Conservation (phyloP, 2,797 vertebrate genomes). For the Staurois parvus region DNA sequence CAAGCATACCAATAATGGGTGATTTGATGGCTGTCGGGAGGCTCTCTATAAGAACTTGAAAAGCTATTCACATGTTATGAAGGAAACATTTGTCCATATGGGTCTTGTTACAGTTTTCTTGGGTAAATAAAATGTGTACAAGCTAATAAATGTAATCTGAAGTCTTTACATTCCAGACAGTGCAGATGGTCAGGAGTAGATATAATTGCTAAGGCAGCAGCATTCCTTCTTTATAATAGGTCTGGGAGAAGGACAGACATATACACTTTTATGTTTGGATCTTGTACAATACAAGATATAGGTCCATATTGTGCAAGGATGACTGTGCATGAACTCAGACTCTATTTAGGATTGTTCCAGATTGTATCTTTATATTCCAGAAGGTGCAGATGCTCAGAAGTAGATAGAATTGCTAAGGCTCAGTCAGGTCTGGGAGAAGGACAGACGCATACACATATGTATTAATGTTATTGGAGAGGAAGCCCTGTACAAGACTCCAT, state of each 20-base stretch:
- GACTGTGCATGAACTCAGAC: too few species aligned
- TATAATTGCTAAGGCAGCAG: background rate
- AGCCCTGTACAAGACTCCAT: too few species aligned
- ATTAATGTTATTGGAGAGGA: too few species aligned
- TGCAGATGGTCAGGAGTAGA: background rate
- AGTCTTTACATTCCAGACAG: conserved; percentile 7
- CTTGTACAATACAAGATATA: too few species aligned
- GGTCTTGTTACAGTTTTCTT: conserved; percentile 28
- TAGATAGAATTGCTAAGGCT: background rate
- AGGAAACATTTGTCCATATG: background rate
- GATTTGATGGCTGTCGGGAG: background rate
- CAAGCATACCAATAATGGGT: conserved; percentile 1
- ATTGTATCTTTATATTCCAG: background rate
- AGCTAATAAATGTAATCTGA: conserved; percentile 5
- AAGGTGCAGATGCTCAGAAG: background rate
- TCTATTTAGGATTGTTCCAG: too few species aligned
- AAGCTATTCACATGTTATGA: conserved; percentile 26
- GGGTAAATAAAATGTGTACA: conserved; percentile 20
- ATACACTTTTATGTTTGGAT: too few species aligned
- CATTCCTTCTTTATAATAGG: background rate
- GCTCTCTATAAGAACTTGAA: conserved; percentile 1
- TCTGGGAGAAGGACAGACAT: background rate
- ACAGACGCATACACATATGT: background rate
- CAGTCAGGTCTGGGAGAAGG: background rate
- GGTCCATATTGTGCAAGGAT: too few species aligned